Evolutionary conservation across 2,113 vertebrate species (phyloP).

Genomic region (Coregonus clupeaformis): DNA sequence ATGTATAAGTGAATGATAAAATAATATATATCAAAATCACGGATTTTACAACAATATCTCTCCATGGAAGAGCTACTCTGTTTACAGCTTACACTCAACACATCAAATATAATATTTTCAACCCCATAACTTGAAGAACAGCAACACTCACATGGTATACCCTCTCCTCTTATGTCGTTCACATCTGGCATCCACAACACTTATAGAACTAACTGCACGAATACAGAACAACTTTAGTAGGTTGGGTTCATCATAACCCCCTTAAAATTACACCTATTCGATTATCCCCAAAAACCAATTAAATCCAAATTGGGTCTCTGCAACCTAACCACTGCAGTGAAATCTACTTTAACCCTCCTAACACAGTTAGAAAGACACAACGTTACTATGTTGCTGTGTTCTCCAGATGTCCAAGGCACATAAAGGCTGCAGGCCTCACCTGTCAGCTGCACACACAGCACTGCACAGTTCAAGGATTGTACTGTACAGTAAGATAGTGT

Average conservation of each 20-base stretch:
- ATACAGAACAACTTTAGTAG: neutral
- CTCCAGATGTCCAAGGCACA: constrained; percentile 47
- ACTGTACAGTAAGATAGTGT: constrained; percentile 71
- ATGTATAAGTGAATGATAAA: constrained; percentile 67
- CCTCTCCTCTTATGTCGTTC: constrained; percentile 17
- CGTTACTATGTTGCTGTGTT: constrained; percentile 23
- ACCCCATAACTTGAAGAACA: constrained; percentile 25
- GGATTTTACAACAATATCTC: constrained; percentile 46
- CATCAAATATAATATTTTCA: constrained; percentile 51
- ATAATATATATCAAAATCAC: constrained; percentile 34
- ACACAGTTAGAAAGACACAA: neutral
- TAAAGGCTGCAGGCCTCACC: constrained; percentile 39
- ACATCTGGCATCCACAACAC: constrained; percentile 1
- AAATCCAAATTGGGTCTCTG: neutral
- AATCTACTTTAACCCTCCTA: constrained; percentile 46
- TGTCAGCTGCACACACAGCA: constrained; percentile 50
- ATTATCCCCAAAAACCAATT: constrained; percentile 9
- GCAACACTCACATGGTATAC: constrained; percentile 14
- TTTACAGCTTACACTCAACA: constrained; percentile 66
- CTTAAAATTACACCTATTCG: neutral
- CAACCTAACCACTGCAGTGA: constrained; percentile 49
- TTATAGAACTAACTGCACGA: constrained; percentile 3
- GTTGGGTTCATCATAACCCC: no score
- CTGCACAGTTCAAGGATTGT: constrained; percentile 72
- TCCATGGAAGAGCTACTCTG: constrained; percentile 51